Evolutionary conservation across 2,888 invertebrate species (phyloP).

Genomic region (Dermolepida albohirtum): DNA sequence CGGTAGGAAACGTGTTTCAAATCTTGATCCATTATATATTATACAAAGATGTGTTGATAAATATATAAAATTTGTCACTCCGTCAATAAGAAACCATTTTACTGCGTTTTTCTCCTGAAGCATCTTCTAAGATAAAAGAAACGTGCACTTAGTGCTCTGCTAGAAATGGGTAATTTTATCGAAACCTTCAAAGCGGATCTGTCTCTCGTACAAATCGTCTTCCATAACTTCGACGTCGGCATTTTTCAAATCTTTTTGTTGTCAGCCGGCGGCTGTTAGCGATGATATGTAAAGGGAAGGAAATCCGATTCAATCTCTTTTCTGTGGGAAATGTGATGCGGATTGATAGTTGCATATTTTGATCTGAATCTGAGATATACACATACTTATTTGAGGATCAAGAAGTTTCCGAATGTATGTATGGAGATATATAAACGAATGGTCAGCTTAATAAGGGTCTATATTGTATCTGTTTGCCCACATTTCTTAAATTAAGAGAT

Average conservation of each 20-base stretch:
- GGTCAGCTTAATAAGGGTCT: too few species aligned
- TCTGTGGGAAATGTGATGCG: constrained; percentile 19
- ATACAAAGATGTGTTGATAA: too few species aligned
- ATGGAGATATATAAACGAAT: too few species aligned
- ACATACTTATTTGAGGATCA: not conserved
- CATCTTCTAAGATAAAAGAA: constrained; percentile 2
- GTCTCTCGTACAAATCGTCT: constrained; percentile 24
- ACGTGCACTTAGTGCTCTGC: not conserved
- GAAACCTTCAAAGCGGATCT: constrained; percentile 1
- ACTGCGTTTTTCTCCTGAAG: not conserved
- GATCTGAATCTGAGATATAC: constrained; percentile 17
- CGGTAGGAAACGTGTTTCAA: too few species aligned
- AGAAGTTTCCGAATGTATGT: too few species aligned
- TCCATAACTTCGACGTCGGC: constrained; percentile 25
- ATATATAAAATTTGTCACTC: too few species aligned
- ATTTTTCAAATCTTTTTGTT: constrained; percentile 28
- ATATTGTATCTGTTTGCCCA: too few species aligned
- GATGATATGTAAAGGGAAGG: not conserved
- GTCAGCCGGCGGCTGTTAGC: not conserved
- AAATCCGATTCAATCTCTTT: constrained; percentile 19
- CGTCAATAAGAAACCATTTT: too few species aligned
- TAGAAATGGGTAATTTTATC: constrained; percentile 16
- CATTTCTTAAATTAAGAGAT: too few species aligned
- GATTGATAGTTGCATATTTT: constrained; percentile 28
- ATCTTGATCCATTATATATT: too few species aligned